Conservation (phyloP, 2,797 vertebrate species). For the Darevskia nairensis region DNA sequence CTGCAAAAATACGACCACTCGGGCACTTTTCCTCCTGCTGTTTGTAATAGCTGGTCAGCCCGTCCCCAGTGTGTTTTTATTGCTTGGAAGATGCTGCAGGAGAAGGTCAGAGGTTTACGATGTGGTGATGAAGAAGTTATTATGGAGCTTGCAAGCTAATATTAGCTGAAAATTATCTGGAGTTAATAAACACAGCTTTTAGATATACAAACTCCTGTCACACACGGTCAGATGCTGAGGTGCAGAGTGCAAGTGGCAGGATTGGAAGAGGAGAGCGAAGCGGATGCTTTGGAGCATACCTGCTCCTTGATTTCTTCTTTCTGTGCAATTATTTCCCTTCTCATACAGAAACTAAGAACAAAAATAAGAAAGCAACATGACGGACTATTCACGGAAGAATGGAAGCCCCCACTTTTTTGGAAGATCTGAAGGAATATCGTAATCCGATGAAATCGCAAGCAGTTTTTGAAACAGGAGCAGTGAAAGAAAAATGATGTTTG, state of each 20-base stretch:
- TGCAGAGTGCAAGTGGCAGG: too few species aligned
- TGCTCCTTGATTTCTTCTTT: not conserved
- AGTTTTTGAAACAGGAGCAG: too few species aligned
- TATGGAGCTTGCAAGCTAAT: conserved; percentile 3
- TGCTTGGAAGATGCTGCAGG: conserved; percentile 18
- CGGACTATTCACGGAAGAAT: too few species aligned
- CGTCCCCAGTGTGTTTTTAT: not conserved
- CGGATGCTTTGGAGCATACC: not conserved
- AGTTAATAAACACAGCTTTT: conserved; percentile 35
- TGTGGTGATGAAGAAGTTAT: conserved; percentile 35
- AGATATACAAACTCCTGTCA: conserved; percentile 1
- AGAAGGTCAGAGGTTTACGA: conserved; percentile 40
- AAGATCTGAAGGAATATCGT: too few species aligned
- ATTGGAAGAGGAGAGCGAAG: not conserved
- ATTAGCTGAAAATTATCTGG: conserved; percentile 36
- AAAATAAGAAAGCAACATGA: too few species aligned
- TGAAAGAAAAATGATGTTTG: too few species aligned
- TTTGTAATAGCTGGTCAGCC: conserved; percentile 12
- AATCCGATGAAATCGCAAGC: too few species aligned
- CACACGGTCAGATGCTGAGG: too few species aligned
- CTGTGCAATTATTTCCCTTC: not conserved
- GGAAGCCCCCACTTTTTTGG: too few species aligned
- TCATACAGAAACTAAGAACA: too few species aligned
- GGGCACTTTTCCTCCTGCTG: not conserved
- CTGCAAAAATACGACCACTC: not conserved